Base-by-base conservation (phyloP, 2,797 vertebrate species). In the Benthosema pterotum region DNA sequence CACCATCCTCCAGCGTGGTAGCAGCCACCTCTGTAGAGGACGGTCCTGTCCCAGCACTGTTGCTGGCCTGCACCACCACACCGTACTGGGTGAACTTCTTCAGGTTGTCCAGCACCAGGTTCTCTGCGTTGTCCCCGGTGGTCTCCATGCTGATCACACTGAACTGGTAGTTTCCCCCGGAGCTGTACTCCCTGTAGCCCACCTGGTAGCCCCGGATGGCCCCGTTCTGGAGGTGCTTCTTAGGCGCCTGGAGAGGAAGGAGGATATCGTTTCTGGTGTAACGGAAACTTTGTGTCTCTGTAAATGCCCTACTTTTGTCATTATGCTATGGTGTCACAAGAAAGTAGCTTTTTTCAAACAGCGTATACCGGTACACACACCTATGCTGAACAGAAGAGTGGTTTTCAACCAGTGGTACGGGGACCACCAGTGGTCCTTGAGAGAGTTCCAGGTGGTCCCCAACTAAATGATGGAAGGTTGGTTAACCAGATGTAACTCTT, bases 71-170 rank as follows among this genome's bases (percentile, higher is more conserved):
- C 25, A 98, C 97, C 87, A 99, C 97, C 47, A 99, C 96, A 63
- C 96, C 96, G 18, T 99, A 99, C 86, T 97, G 96, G 2, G 96
- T 97, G 90, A 97, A 99, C 84, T 98, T 99, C 79, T 95, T 96
- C 57, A 99, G 93, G 87, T 97, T 98, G 80, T 98, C 96, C 83
- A 99, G 91, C 0, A 94, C 96, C 52, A 97, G 94, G 11, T 92
- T 91, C 65, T 99, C 97, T 0, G 95, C 96, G 69, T 98, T 97
- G 81, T 98, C 97, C 0, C 97, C 95, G 0, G 97, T 98, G 59
- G 96, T 96, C 86, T 99, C 97, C 22, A 98, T 92, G 5, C 94
- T 97, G 91, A 98, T 95, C 64, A 98, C 97, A 67, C 96, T 97
- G 90, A 99, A 99, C 84, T 99, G 97, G 87, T 97, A 97, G 77